These are phyloP conservation scores for Morelia viridis DNA, from an alignment of 2,797 vertebrate genomes.

Conservation along the genomic window DNA sequence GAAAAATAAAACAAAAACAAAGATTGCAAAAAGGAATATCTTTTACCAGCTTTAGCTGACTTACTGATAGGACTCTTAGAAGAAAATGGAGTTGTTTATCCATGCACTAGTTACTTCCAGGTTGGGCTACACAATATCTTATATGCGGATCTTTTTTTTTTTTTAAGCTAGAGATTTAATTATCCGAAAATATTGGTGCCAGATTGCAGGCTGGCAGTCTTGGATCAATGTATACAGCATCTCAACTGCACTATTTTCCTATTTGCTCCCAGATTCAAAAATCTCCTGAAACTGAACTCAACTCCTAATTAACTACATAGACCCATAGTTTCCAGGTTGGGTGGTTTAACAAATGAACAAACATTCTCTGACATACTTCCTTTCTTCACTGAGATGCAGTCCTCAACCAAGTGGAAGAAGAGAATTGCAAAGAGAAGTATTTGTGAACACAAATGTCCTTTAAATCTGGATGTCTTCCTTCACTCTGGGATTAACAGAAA, in stretches of 20 bases:
- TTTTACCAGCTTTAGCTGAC: not conserved
- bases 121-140: not conserved
- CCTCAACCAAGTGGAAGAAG: not conserved
- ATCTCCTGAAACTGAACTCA: not conserved
- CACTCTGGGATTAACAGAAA: not conserved
- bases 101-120: not conserved
- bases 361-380: not conserved
- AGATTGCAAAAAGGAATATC: not conserved
- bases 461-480: not conserved
- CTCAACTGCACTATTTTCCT: not conserved
- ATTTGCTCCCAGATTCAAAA: not conserved
- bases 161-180: not conserved
- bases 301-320: not conserved
- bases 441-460: not conserved
- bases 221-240: not conserved
- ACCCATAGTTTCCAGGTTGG: not conserved
- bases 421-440: not conserved
- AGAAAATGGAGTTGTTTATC: not conserved
- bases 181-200: not conserved
- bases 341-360: not conserved
- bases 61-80: not conserved
- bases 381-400: not conserved
- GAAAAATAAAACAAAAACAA: not conserved
- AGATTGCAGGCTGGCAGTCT: not conserved
- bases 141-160: not conserved